Evolutionary conservation across 2,888 invertebrate species (phyloP).

Genomic region (Chrysolina oricalcia): DNA sequence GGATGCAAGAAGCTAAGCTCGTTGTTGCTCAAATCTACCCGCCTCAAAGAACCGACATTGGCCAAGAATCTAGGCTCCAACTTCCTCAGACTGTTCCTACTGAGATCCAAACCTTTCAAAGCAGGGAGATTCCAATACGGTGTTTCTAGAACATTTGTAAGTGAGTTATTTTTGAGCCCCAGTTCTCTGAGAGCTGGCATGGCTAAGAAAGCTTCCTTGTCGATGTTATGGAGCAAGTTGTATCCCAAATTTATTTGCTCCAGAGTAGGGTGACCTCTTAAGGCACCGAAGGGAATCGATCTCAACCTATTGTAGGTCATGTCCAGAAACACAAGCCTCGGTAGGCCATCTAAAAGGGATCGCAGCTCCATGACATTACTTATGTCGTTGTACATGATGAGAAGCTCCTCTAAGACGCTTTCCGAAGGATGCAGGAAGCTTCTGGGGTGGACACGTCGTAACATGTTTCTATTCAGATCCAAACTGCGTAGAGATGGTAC

Average conservation of each 20-base stretch:
- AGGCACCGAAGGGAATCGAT: slow-evolving; percentile 84
- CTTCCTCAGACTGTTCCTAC: slow-evolving; percentile 82
- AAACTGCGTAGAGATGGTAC: slow-evolving; percentile 82
- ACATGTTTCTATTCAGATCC: slow-evolving; percentile 84
- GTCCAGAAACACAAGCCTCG: slow-evolving; percentile 85
- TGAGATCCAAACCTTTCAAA: slow-evolving; percentile 88
- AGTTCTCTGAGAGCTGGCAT: slow-evolving; percentile 90
- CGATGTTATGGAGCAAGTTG: slow-evolving; percentile 83
- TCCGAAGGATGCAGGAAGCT: slow-evolving; percentile 85
- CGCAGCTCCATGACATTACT: slow-evolving; percentile 83
- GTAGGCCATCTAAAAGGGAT: slow-evolving; percentile 84
- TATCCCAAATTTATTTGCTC: slow-evolving; percentile 87
- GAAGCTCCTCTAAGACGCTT: slow-evolving; percentile 85
- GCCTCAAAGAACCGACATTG: slow-evolving; percentile 83
- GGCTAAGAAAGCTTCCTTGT: slow-evolving; percentile 86
- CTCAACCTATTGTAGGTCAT: slow-evolving; percentile 85
- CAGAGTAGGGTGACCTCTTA: slow-evolving; percentile 86
- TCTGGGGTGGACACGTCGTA: slow-evolving; percentile 86
- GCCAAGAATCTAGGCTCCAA: slow-evolving; percentile 82
- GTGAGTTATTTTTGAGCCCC: slow-evolving; percentile 87
- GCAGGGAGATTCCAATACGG: slow-evolving; percentile 91
- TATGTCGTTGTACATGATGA: slow-evolving; percentile 84
- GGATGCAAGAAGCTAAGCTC: slow-evolving; percentile 81
- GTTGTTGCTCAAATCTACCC: slow-evolving; percentile 86
- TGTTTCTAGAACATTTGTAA: slow-evolving; percentile 81